Base-by-base conservation (phyloP, 2,113 vertebrate species). In the Sitta europaea region DNA sequence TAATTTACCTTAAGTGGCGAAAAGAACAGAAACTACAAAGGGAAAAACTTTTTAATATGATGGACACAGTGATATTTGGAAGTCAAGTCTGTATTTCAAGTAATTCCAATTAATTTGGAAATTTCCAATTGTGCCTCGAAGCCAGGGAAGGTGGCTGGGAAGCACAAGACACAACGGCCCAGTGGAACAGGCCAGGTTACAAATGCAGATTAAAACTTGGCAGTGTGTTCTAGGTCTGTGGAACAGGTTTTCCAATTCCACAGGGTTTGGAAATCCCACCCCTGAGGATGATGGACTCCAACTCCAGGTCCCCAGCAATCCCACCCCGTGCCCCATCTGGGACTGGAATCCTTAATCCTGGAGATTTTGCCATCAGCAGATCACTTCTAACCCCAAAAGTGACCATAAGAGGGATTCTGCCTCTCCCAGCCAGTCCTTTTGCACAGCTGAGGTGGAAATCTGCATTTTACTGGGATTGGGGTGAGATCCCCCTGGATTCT, bases 261-360 rank as follows among this genome's bases (percentile, higher is more conserved):
- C 13, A 38, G 33, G 29, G n/a, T n/a, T n/a, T n/a, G n/a, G n/a
- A n/a, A n/a, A n/a, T n/a, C n/a, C 8, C 29, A 42, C 4, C 11
- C 31, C 48, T 1, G 5, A 55, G 48, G 42, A 55, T 31, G 11
- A 10, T 5, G 9, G 31, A 27, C 31, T 57, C 42, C 66, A 48
- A 10, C 22, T 72, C 42, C 31, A 22, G 35, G 19, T 5, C 21
- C 42, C 35, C 42, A 35, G 12, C 5, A 27, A 35, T 63, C 21
- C 25, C 35, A 29, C 13, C 40, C 14, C 0, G 11, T 25, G 24
- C 24, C 29, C 1, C 1, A 12, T 4, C 42, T 33, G 16, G 47
- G 18, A 58, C 29, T 5, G 1, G 25, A 82, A 35, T 21, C 47
- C 38, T 58, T 8, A 27, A 6, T 8, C 31, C n/a, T 12, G 55